Evolutionary conservation across 2,888 invertebrate species (phyloP).

Genomic region (Diarsia brunnea): DNA sequence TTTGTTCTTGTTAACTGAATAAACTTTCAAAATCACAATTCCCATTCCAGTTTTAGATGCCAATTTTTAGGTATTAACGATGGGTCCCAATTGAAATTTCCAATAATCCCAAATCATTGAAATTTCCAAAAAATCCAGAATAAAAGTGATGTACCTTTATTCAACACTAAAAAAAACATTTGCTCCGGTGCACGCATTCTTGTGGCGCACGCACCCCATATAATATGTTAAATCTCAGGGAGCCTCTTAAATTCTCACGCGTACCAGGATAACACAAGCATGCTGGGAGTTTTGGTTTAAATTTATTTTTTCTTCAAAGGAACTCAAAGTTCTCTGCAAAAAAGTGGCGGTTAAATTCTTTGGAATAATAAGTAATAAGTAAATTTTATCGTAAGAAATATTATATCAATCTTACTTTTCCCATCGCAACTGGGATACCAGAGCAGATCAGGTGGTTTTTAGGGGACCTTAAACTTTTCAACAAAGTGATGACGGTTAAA

Average conservation of each 20-base stretch:
- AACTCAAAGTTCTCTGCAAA: neutral
- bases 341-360: neutral
- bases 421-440: slow-evolving; percentile 24
- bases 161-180: neutral
- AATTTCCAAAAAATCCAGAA: too few species aligned
- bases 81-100: too few species aligned
- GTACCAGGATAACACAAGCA: slow-evolving; percentile 35
- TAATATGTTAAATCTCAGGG: slow-evolving; percentile 14
- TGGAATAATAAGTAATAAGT: neutral
- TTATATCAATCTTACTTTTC: slow-evolving; percentile 29
- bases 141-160: too few species aligned
- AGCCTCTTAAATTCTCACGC: slow-evolving; percentile 28
- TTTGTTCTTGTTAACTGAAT: neutral
- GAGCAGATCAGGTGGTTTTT: slow-evolving; percentile 10
- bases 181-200: neutral
- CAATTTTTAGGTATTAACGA: too few species aligned
- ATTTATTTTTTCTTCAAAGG: neutral
- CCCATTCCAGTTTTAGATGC: too few species aligned
- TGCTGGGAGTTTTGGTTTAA: neutral
- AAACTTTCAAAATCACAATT: neutral
- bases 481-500: neutral
- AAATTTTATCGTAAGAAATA: slow-evolving; percentile 5
- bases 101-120: too few species aligned
- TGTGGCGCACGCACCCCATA: neutral
- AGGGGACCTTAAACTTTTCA: neutral